phyloP scores from a whole-genome alignment of 2,797 vertebrate genomes.

The Antrozous pallidus region DNA sequence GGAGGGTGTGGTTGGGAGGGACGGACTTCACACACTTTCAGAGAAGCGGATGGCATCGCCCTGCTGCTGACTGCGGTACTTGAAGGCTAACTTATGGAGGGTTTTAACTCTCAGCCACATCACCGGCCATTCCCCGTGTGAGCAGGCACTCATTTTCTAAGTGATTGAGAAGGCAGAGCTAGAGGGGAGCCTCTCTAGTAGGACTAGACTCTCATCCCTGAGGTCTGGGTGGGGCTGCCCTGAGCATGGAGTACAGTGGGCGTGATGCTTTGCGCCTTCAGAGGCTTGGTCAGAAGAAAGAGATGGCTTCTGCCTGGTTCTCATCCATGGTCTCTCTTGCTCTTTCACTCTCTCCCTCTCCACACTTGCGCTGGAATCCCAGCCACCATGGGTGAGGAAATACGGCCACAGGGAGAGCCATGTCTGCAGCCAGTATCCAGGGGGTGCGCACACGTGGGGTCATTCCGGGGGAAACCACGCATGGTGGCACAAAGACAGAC shows the following conservation, averaged over 20 bases:
- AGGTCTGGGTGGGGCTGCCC: not conserved
- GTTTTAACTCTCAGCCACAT: not conserved
- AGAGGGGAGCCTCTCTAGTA: not conserved
- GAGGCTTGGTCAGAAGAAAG: not conserved
- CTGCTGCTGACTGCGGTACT: not conserved
- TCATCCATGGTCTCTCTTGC: not conserved
- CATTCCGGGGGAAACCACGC: too few relatives aligned
- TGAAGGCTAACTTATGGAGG: not conserved
- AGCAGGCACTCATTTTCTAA: not conserved
- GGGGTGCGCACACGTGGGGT: accelerated
- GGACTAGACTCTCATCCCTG: not conserved
- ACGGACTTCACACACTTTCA: too few relatives aligned
- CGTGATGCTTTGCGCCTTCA: not conserved
- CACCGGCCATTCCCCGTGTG: not conserved
- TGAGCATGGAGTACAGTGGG: not conserved
- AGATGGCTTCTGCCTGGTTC: not conserved
- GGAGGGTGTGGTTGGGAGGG: not conserved
- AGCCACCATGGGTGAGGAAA: not conserved
- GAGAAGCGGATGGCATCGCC: accelerated
- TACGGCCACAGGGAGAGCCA: not conserved
- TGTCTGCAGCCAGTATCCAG: not conserved
- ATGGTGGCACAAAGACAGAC: accelerated
- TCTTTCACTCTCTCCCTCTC: not conserved
- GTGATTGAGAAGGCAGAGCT: not conserved
- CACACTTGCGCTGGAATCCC: not conserved